These are phyloP conservation scores for Habrosyne pyritoides DNA, from an alignment of 2,888 invertebrate species.

Conservation along the genomic window DNA sequence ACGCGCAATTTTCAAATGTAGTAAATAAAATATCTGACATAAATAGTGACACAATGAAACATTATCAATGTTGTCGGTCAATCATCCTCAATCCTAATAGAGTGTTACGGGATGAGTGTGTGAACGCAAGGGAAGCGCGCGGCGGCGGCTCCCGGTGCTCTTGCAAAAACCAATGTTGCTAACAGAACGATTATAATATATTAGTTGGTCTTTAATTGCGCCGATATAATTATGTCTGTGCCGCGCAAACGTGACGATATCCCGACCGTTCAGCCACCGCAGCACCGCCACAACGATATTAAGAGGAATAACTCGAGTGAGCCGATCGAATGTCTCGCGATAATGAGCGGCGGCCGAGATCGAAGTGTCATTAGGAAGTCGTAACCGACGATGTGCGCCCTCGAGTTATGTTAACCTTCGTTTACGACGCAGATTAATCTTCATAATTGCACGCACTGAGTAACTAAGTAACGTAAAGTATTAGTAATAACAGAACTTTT, in stretches of 20 bases:
- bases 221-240: constrained; percentile 79
- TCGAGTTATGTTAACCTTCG: constrained; percentile 71
- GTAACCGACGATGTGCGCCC: constrained; percentile 74
- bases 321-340: constrained; percentile 79
- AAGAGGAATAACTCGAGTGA: constrained; percentile 77
- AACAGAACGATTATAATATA: constrained; percentile 83
- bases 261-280: constrained; percentile 67
- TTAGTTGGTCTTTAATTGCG: constrained; percentile 81
- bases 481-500: constrained; percentile 49
- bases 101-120: constrained; percentile 62
- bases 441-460: constrained; percentile 65
- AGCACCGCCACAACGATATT: constrained; percentile 74
- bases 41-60: neutral
- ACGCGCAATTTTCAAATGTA: neutral
- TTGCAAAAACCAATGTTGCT: constrained; percentile 76
- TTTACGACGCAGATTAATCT: constrained; percentile 69
- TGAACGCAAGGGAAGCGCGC: constrained; percentile 56
- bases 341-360: constrained; percentile 78
- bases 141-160: constrained; percentile 64
- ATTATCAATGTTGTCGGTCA: constrained; percentile 46
- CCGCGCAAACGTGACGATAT: constrained; percentile 81
- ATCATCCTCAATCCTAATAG: constrained; percentile 58
- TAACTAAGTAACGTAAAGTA: constrained; percentile 42
- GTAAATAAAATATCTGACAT: neutral
- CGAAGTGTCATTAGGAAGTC: constrained; percentile 83